phyloP scores from a whole-genome alignment of 2,888 invertebrate genomes.

The Apocheima hispidaria region DNA sequence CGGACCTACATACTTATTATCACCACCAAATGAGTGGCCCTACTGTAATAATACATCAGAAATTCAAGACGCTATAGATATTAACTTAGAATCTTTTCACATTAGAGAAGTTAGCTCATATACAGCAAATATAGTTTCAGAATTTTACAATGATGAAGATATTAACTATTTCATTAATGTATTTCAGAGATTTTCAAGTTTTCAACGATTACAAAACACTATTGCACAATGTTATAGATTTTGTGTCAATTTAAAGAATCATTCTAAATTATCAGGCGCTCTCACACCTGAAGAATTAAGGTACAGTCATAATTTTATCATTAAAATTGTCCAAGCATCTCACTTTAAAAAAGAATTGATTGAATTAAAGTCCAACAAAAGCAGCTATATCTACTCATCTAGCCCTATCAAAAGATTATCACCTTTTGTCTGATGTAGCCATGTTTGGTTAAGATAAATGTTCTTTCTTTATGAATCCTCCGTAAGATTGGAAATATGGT shows the following conservation, averaged over 20 bases:
- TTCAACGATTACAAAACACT: background rate
- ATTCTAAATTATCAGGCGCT: background rate
- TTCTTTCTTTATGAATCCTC: too few relatives aligned
- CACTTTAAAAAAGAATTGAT: constrained; percentile 5
- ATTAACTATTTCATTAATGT: background rate
- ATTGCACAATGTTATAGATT: constrained; percentile 9
- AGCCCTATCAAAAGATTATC: constrained; percentile 4
- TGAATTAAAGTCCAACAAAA: constrained; percentile 11
- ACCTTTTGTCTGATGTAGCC: constrained; percentile 7
- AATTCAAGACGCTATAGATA: background rate
- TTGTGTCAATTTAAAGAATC: background rate
- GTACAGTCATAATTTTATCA: constrained; percentile 1
- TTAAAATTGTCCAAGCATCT: background rate
- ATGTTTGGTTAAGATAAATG: too few relatives aligned
- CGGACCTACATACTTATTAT: constrained; percentile 1
- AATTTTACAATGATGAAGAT: background rate
- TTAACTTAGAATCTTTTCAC: background rate
- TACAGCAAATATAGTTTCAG: background rate
- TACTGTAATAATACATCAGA: background rate
- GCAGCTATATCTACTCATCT: background rate
- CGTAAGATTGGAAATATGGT: background rate
- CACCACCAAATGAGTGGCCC: background rate
- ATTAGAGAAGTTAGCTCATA: background rate
- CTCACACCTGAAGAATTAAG: constrained; percentile 5
- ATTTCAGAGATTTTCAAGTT: constrained; percentile 1